phyloP scores from a whole-genome alignment of 2,797 vertebrate species.

The Onychomys leucogaster region DNA sequence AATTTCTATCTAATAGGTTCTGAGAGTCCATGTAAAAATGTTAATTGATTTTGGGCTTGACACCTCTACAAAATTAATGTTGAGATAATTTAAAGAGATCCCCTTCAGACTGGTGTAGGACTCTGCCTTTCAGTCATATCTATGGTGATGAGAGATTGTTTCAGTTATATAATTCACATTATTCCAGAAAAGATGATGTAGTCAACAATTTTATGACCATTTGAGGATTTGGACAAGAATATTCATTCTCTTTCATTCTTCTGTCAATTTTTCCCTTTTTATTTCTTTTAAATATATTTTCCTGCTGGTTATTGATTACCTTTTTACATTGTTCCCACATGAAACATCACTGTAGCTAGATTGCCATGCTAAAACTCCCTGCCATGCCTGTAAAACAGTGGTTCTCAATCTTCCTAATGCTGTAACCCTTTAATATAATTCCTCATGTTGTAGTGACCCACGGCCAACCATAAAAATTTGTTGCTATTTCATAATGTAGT shows the following conservation, averaged over 20 bases:
- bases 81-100: slow-evolving; percentile 62
- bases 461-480: background rate
- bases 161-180: slow-evolving; percentile 67
- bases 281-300: slow-evolving; percentile 27
- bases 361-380: slow-evolving; percentile 11
- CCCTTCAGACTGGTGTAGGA: slow-evolving; percentile 8
- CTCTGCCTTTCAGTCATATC: slow-evolving; percentile 45
- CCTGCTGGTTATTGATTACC: background rate
- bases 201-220: slow-evolving; percentile 62
- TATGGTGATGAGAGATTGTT: slow-evolving; percentile 29
- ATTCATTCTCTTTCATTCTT: slow-evolving; percentile 25
- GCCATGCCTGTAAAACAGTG: background rate
- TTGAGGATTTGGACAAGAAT: slow-evolving; percentile 28
- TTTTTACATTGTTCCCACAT: background rate
- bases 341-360: background rate
- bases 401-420: background rate
- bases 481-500: background rate
- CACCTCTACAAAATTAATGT: slow-evolving; percentile 55
- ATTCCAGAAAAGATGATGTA: slow-evolving; percentile 61
- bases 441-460: background rate
- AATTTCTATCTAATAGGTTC: background rate
- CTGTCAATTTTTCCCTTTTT: background rate
- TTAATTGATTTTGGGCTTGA: slow-evolving; percentile 54
- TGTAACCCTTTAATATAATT: background rate
- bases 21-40: background rate